Conservation (phyloP, 2,888 invertebrate species). For the Thereva nobilitata region DNA sequence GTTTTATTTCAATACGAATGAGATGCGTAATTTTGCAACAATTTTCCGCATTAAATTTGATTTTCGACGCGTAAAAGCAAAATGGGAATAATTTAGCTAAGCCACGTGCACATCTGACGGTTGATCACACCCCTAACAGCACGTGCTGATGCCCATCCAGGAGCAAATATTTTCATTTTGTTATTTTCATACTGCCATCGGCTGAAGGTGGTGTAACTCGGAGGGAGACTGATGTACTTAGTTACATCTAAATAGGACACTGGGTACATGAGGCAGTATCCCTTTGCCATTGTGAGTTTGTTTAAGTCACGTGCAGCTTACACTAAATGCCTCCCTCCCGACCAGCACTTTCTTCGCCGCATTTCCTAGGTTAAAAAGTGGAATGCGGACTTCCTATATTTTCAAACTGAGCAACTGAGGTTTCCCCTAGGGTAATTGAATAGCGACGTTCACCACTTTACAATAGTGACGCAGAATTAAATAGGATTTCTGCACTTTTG, state of each 20-base stretch:
- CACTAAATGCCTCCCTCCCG: constrained; percentile 36
- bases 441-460: not conserved
- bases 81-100: constrained; percentile 9
- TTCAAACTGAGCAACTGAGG: constrained; percentile 31
- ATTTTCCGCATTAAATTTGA: constrained; percentile 38
- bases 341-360: not conserved
- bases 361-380: not conserved
- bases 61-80: constrained; percentile 13
- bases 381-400: not conserved
- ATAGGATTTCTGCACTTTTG: constrained; percentile 6
- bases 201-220: not conserved
- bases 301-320: constrained; percentile 40
- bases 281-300: constrained; percentile 31
- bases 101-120: constrained; percentile 26
- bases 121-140: constrained; percentile 27
- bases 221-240: not conserved
- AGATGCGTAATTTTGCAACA: constrained; percentile 36
- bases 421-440: constrained; percentile 16
- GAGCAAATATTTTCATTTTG: constrained; percentile 34
- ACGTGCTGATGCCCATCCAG: constrained; percentile 24
- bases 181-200: not conserved
- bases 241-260: not conserved
- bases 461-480: not conserved
- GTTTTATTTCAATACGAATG: constrained; percentile 1
- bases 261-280: not conserved